Conservation (phyloP, 2,113 vertebrate genomes). For the Tympanuchus pallidicinctus region DNA sequence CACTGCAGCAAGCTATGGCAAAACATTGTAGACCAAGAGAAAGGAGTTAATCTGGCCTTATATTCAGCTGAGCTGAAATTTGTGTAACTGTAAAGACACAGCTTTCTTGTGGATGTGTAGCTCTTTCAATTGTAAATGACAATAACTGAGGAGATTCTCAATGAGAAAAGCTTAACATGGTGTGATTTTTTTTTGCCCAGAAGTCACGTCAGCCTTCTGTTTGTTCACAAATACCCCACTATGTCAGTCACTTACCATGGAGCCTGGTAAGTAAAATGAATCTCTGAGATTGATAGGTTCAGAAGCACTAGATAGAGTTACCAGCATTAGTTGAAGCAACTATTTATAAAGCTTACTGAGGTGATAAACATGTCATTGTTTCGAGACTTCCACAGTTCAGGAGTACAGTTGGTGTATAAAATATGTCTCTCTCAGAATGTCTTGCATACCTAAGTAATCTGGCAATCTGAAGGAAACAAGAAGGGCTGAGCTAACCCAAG, state of each 20-base stretch:
- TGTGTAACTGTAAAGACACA: neutral
- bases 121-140: neutral
- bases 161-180: neutral
- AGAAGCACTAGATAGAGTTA: neutral
- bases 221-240: neutral
- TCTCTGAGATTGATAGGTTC: neutral
- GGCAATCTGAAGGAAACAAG: neutral
- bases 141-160: neutral
- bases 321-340: neutral
- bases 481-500: neutral
- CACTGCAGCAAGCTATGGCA: neutral
- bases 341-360: neutral
- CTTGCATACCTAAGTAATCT: neutral
- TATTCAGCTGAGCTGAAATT: neutral
- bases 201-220: neutral
- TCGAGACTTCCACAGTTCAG: neutral
- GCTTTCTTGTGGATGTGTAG: neutral
- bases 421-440: neutral
- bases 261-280: neutral
- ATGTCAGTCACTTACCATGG: neutral
- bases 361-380: neutral
- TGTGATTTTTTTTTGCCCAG: neutral
- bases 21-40: neutral
- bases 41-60: neutral
- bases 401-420: neutral